These are phyloP conservation scores for Phalanger gymnotis DNA, from an alignment of 2,797 vertebrate genomes.

Conservation along the genomic window DNA sequence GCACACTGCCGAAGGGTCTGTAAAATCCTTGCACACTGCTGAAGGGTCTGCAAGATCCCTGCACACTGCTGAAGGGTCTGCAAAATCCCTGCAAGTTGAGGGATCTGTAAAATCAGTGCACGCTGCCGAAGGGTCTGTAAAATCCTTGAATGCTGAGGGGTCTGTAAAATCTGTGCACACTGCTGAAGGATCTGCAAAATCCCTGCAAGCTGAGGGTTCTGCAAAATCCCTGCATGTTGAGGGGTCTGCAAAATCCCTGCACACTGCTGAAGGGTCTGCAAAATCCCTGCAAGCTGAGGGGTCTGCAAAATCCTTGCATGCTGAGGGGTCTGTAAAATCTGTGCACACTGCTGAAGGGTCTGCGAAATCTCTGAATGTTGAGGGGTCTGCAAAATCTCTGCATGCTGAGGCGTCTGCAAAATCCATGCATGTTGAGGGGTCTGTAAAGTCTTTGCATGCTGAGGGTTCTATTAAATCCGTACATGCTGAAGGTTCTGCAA, in stretches of 20 bases:
- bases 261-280: no score
- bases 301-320: constrained; percentile 50
- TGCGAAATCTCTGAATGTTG: background rate
- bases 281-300: background rate
- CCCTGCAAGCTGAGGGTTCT: no score
- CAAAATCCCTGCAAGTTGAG: no score
- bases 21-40: background rate
- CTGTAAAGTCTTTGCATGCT: background rate
- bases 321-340: background rate
- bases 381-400: background rate
- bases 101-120: no score
- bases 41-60: background rate
- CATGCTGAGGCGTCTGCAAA: background rate
- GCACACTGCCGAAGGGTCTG: background rate
- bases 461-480: constrained; percentile 61
- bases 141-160: background rate
- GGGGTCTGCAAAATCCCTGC: no score
- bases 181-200: constrained; percentile 34
- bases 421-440: constrained; percentile 28
- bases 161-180: constrained; percentile 35
- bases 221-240: background rate
- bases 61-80: background rate
- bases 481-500: background rate
- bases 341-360: background rate
- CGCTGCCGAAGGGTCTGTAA: background rate